These are phyloP conservation scores for Adineta ricciae DNA, from an alignment of 2,888 invertebrate species.

Conservation along the genomic window DNA sequence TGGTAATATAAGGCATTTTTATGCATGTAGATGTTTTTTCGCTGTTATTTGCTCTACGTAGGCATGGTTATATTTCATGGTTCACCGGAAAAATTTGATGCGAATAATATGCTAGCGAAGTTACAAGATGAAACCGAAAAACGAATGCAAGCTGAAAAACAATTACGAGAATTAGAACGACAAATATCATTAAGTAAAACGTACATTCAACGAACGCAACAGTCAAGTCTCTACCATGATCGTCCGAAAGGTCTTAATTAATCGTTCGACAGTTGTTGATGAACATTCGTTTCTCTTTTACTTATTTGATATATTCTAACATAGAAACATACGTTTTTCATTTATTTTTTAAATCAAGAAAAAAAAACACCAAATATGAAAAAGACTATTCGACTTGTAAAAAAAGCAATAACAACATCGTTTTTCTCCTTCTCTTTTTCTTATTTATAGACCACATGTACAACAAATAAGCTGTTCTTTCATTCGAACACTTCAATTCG, in stretches of 20 bases:
- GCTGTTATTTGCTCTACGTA: background rate
- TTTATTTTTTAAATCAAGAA: background rate
- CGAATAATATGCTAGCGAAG: constrained; percentile 72
- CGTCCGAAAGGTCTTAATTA: background rate
- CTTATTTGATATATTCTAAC: background rate
- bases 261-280: background rate
- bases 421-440: background rate
- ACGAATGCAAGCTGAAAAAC: constrained; percentile 76
- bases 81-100: constrained; percentile 85
- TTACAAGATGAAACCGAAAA: constrained; percentile 58
- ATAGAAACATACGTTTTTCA: background rate
- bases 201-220: constrained; percentile 53
- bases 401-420: background rate
- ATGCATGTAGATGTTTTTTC: no score
- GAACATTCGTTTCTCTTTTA: background rate
- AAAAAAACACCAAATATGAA: background rate
- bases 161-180: constrained; percentile 82
- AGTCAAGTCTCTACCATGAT: background rate
- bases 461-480: background rate
- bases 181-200: constrained; percentile 83
- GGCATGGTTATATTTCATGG: constrained; percentile 86
- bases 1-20: constrained; percentile 55
- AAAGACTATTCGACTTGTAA: background rate
- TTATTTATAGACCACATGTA: background rate
- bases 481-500: background rate